Evolutionary conservation across 2,113 vertebrate genomes (phyloP).

Genomic region (mouse (Mus musculus)): DNA sequence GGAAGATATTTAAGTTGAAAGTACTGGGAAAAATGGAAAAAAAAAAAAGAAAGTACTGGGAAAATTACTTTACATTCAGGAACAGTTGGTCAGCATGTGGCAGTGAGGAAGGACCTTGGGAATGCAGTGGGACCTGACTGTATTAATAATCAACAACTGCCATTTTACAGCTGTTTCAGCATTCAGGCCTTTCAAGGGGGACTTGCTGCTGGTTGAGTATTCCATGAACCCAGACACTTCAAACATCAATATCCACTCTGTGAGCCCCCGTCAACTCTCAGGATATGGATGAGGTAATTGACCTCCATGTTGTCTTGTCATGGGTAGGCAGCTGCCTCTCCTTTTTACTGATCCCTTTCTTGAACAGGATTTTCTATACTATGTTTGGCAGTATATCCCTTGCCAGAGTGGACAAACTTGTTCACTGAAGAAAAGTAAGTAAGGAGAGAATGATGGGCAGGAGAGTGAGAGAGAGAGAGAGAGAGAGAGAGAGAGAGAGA

Average conservation of each 20-base stretch:
- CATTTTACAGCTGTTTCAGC: constrained; percentile 81
- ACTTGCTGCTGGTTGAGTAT: constrained; percentile 93
- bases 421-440: background rate
- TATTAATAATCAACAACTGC: background rate
- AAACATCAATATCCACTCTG: constrained; percentile 87
- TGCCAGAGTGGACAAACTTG: too few relatives aligned
- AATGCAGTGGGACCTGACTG: background rate
- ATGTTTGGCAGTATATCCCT: too few relatives aligned
- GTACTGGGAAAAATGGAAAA: background rate
- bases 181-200: constrained; percentile 92
- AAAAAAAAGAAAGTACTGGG: background rate
- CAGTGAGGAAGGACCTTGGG: background rate
- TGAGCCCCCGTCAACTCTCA: constrained; percentile 90
- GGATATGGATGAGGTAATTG: constrained; percentile 88
- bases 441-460: background rate
- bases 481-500: too few relatives aligned
- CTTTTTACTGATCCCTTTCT: background rate
- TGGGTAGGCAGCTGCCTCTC: background rate
- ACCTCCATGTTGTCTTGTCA: background rate
- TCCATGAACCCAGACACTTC: constrained; percentile 84
- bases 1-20: background rate
- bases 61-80: background rate
- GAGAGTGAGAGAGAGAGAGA: too few relatives aligned
- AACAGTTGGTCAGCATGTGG: background rate
- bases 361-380: too few relatives aligned